Conservation (phyloP, 2,797 vertebrate genomes). For the Pantherophis alleghaniensis region DNA sequence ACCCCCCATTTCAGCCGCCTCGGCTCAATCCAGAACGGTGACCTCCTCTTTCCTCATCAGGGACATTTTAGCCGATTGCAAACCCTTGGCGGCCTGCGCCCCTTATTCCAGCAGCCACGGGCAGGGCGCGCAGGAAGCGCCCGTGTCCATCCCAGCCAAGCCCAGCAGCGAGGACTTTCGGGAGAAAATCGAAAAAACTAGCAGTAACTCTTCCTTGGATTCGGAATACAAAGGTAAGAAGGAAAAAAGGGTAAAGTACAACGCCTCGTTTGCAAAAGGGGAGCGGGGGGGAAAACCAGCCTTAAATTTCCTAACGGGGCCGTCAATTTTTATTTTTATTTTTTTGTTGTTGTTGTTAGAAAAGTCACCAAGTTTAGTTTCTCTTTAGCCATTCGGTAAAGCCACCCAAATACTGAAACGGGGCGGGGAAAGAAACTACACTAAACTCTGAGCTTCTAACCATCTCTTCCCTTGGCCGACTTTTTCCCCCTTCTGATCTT, state of each 20-base stretch:
- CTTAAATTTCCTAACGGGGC: neutral
- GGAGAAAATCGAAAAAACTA: constrained; percentile 86
- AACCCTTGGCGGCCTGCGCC: constrained; percentile 93
- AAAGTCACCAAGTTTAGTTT: neutral
- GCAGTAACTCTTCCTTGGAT: constrained; percentile 90
- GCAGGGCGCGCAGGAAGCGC: constrained; percentile 84
- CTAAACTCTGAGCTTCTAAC: neutral
- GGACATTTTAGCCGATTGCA: constrained; percentile 97
- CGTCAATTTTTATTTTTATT: no score
- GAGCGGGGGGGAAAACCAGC: neutral
- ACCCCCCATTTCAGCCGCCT: constrained; percentile 85
- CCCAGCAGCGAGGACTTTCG: constrained; percentile 86
- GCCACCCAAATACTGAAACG: neutral
- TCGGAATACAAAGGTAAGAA: constrained; percentile 95
- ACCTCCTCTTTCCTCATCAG: constrained; percentile 97
- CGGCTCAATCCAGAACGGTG: constrained; percentile 91
- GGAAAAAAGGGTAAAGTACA: neutral
- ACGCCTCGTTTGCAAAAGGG: neutral
- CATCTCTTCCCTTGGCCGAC: neutral
- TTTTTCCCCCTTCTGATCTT: neutral
- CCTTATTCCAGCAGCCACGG: constrained; percentile 94
- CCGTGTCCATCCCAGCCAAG: constrained; percentile 80
- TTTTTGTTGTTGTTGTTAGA: neutral
- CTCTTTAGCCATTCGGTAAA: neutral
- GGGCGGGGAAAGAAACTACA: neutral